Conservation (phyloP, 2,797 vertebrate species). For the Leuciscus waleckii region DNA sequence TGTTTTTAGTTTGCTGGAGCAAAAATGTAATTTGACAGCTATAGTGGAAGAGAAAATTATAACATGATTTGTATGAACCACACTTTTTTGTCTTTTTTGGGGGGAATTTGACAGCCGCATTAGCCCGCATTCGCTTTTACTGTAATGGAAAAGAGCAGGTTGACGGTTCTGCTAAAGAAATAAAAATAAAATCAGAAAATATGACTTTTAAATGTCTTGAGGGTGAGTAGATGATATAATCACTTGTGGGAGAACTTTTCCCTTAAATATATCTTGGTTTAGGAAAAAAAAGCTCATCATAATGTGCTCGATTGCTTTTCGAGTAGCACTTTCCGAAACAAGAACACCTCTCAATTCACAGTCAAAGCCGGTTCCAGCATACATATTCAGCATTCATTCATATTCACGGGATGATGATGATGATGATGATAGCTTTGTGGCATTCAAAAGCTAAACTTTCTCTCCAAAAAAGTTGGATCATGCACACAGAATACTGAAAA, state of each 20-base stretch:
- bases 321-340: conserved; percentile 4
- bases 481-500: conserved; percentile 4
- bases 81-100: not conserved
- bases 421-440: conserved; percentile 15
- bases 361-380: not conserved
- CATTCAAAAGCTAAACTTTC: conserved; percentile 20
- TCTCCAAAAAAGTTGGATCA: not conserved
- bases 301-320: conserved; percentile 1
- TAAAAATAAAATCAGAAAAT: not conserved
- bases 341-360: not conserved
- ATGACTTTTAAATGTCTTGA: not conserved
- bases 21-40: not conserved
- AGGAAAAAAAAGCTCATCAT: not conserved
- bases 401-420: not conserved
- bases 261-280: not conserved
- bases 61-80: not conserved
- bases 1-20: not conserved
- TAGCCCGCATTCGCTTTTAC: not conserved
- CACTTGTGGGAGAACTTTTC: not conserved
- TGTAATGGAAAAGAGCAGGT: not conserved
- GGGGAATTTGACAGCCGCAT: not conserved
- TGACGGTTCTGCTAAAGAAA: not conserved
- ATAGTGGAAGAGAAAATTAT: not conserved
- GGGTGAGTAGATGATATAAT: not conserved
- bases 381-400: conserved; percentile 35